A percentile compares a stretch with the other conserved stretches of the same genome.
Evolutionary conservation across 2,113 vertebrate genomes (phyloP).

Genomic region (Myrmecophaga tridactyla): DNA sequence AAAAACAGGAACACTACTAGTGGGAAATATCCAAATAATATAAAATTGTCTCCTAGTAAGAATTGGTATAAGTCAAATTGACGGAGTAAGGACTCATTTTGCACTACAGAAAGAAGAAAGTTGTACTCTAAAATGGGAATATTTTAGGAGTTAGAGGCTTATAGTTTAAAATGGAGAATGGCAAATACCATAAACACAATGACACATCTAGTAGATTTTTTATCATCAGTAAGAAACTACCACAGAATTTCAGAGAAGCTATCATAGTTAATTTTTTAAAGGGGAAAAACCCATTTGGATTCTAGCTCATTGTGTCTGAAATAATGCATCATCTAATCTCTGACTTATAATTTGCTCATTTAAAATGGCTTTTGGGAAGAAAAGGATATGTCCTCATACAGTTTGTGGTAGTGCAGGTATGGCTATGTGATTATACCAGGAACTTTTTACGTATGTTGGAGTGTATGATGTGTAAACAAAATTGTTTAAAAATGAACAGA

Average conservation of each 20-base stretch:
- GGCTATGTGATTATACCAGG: no score
- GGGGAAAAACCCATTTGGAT: neutral
- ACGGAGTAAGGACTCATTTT: neutral
- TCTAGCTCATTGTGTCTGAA: neutral
- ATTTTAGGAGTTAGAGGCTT: neutral
- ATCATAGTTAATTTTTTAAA: neutral
- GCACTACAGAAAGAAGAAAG: neutral
- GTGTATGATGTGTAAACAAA: no score
- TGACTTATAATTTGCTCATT: neutral
- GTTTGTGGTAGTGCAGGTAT: no score
- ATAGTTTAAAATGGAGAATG: neutral
- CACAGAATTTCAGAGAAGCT: neutral
- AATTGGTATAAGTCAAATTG: neutral
- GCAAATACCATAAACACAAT: neutral
- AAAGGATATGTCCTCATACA: no score
- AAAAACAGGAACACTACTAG: neutral
- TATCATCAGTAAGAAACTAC: neutral
- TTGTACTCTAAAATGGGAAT: neutral
- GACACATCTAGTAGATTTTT: neutral
- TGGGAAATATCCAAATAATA: neutral
- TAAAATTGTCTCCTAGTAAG: neutral
- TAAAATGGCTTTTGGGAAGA: neutral
- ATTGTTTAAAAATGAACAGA: no score
- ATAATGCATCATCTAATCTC: neutral
- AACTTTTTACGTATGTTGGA: no score